These are phyloP conservation scores for Epizoanthus scotinus DNA, from an alignment of 92 coral and sea anemone genomes.

Conservation along the genomic window DNA sequence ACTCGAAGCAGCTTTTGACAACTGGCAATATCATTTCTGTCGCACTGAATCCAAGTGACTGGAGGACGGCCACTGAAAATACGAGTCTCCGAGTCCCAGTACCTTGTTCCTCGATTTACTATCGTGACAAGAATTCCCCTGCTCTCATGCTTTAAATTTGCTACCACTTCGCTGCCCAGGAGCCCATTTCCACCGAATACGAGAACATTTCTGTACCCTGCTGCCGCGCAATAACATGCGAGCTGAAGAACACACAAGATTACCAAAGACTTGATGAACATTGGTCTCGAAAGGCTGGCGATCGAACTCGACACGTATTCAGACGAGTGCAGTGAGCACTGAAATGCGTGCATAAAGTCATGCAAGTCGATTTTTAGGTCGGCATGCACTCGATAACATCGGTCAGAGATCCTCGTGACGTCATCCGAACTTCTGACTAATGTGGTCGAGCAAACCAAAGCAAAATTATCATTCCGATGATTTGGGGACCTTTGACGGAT, in stretches of 20 bases:
- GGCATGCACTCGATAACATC: no score
- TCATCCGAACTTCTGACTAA: no score
- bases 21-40: conserved; percentile 22
- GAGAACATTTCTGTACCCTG: background rate
- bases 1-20: background rate
- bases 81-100: conserved; percentile 34
- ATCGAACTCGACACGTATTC: background rate
- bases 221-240: background rate
- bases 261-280: conserved; percentile 5
- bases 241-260: conserved; percentile 14
- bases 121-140: conserved; percentile 27
- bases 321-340: background rate
- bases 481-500: no score
- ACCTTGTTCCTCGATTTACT: conserved; percentile 35
- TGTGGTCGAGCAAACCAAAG: no score
- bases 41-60: conserved; percentile 12
- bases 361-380: conserved; percentile 19
- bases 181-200: conserved; percentile 39
- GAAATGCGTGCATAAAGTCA: conserved; percentile 26
- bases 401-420: no score
- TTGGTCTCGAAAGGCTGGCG: background rate
- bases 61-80: conserved; percentile 32
- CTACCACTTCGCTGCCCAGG: conserved; percentile 37
- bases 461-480: no score
- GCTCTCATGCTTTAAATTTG: conserved; percentile 28